Evolutionary conservation across 2,113 vertebrate species (phyloP).

Genomic region (Gasterosteus nipponicus): DNA sequence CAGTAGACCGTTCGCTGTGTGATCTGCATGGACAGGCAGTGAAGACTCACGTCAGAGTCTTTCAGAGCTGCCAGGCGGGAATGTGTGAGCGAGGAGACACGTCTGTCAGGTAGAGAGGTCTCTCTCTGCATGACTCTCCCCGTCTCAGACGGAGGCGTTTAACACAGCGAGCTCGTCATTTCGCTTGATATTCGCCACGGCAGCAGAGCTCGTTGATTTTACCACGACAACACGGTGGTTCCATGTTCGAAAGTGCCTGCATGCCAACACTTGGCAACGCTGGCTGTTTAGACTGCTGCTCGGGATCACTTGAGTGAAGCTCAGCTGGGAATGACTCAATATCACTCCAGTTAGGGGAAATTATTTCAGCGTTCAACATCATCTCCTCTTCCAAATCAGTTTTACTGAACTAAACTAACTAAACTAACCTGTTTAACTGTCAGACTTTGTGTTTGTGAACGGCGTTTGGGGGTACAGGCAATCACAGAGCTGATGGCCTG

Average conservation of each 20-base stretch:
- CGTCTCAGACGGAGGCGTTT: conserved; percentile 30
- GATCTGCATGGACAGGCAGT: conserved; percentile 59
- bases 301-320: background rate
- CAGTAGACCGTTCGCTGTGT: conserved; percentile 35
- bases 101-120: conserved; percentile 42
- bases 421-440: background rate
- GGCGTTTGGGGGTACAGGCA: background rate
- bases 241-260: background rate
- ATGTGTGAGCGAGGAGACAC: conserved; percentile 35
- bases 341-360: background rate
- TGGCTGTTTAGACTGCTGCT: background rate
- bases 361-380: background rate
- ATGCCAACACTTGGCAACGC: background rate
- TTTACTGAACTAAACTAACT: background rate
- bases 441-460: background rate
- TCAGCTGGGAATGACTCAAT: background rate
- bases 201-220: conserved; percentile 16
- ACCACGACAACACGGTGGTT: background rate
- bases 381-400: background rate
- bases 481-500: background rate
- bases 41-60: conserved; percentile 44
- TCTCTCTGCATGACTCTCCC: conserved; percentile 57
- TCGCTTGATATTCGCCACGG: conserved; percentile 9
- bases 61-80: conserved; percentile 38
- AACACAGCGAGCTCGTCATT: conserved; percentile 18